A percentile compares a stretch with the other conserved stretches of the same genome.
Evolutionary conservation across 1,140 invertebrate genomes (phyloP).

Genomic region (Oedothorax gibbosus): DNA sequence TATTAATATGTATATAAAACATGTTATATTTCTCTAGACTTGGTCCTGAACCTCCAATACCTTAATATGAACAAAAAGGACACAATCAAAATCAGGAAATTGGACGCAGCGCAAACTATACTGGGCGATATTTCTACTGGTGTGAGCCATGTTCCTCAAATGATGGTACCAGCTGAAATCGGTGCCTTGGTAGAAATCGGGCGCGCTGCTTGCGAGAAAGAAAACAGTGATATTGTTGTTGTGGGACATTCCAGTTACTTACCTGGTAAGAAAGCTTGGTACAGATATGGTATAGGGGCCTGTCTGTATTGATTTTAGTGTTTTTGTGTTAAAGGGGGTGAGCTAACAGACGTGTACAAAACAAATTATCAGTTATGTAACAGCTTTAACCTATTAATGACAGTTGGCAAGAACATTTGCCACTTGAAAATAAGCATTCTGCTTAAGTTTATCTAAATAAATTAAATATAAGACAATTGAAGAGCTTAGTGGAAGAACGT

Average conservation of each 20-base stretch:
- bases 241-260: slow-evolving; percentile 51
- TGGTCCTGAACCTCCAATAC: slow-evolving; percentile 36
- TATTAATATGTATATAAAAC: not conserved
- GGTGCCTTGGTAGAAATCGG: slow-evolving; percentile 32
- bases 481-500: too few species aligned
- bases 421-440: too few species aligned
- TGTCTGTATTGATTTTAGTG: not conserved
- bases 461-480: too few species aligned
- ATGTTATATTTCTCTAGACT: not conserved
- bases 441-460: too few species aligned
- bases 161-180: slow-evolving; percentile 2
- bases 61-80: not conserved
- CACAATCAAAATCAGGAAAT: not conserved
- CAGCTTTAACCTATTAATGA: too few species aligned
- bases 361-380: too few species aligned
- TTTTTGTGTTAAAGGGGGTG: too few species aligned
- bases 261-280: slow-evolving; percentile 10
- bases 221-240: slow-evolving; percentile 23
- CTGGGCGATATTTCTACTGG: slow-evolving; percentile 2
- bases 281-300: not conserved
- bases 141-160: slow-evolving; percentile 24
- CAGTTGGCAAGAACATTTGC: too few species aligned
- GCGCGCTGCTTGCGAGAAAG: slow-evolving; percentile 12
- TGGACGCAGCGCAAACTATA: slow-evolving; percentile 11
- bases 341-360: too few species aligned